A percentile compares a stretch with the other conserved stretches of the same genome.
phyloP scores from a whole-genome alignment of 30 jellyfish, hydroid and myxozoan genomes.

The Aurelia sp. region DNA sequence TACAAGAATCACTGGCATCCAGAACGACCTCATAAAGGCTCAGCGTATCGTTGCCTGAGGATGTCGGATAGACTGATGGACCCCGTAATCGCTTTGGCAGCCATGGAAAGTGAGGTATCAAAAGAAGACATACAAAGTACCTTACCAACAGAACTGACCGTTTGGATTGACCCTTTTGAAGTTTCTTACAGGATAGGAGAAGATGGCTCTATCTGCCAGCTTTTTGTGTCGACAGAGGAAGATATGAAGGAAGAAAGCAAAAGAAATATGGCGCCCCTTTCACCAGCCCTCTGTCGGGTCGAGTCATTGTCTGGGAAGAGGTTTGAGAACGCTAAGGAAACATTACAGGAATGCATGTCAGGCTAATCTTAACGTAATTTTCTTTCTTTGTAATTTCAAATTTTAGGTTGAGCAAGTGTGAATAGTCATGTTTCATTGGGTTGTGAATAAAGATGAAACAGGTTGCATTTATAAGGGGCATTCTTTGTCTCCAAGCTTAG shows the following conservation, averaged over 20 bases:
- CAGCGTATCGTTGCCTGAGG: conserved; percentile 94
- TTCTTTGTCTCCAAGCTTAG: too few species aligned
- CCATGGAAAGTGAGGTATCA: conserved; percentile 80
- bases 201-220: conserved; percentile 96
- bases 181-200: conserved; percentile 98
- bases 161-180: conserved; percentile 98
- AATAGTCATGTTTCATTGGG: conserved; percentile 58
- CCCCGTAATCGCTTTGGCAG: conserved; percentile 89
- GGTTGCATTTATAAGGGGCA: too few species aligned
- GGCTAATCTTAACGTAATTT: conserved; percentile 24
- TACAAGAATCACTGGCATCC: conserved; percentile 97
- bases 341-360: conserved; percentile 54
- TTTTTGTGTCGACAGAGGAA: conserved; percentile 45
- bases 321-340: conserved; percentile 45
- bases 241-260: conserved; percentile 39
- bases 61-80: conserved; percentile 80
- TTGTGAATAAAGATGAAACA: conserved; percentile 37
- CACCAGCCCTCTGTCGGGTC: conserved; percentile 63
- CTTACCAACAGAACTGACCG: conserved; percentile 91
- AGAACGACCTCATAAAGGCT: conserved; percentile 91
- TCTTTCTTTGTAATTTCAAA: conserved; percentile 38
- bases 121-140: conserved; percentile 60
- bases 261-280: conserved; percentile 58
- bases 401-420: conserved; percentile 47
- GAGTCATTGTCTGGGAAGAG: conserved; percentile 41